Base-by-base conservation (phyloP, 2,888 invertebrate genomes). In the Brachyopa scutellaris region DNA sequence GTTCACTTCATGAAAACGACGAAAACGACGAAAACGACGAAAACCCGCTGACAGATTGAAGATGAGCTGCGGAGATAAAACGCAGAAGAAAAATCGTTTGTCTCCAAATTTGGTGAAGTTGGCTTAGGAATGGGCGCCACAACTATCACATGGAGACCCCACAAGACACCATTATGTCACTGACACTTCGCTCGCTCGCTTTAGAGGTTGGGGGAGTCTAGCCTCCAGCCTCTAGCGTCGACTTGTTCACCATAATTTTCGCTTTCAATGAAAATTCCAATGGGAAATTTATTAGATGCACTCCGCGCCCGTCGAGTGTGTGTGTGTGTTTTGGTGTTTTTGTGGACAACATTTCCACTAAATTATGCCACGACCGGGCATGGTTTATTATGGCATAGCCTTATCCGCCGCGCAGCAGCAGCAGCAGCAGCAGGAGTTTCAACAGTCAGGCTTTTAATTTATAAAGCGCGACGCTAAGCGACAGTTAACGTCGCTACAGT, bases 291-390 rank as follows among this genome's bases (percentile, higher is more conserved):
- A 77, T 82, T 82, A 77, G 77, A 66, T 70, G 66, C 40, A 77
- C 70, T 77, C 45, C 26, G 38, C 13, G 47, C 38, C 49, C 4
- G n/a, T n/a, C n/a, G 21, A n/a, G 7, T 17, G 0, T 26, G 38
- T 42, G 38, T 26, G 64, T 57, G n/a, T 9, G 11, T 17, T 29
- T 23, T 33, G 23, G 17, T 53, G 49, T 31, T 73, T 73, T 26
- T 26, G 67, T 76, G 57, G 80, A 64, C 53, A 77, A 59, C 53
- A 77, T 82, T 82, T 72, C 33, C 70, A 82, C 59, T 77, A 82
- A 82, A 82, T 82, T 82, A 82, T 82, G 82, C 82, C 82, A 82
- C 82, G 77, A 82, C 77, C 47, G 70, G 72, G 51, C 72, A 82
- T 82, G 66, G 70, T 82, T 82, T 77, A 77, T n/a, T n/a, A n/a